Evolutionary conservation across 2,113 vertebrate genomes (phyloP).

Genomic region (Lichenostomus cassidix): DNA sequence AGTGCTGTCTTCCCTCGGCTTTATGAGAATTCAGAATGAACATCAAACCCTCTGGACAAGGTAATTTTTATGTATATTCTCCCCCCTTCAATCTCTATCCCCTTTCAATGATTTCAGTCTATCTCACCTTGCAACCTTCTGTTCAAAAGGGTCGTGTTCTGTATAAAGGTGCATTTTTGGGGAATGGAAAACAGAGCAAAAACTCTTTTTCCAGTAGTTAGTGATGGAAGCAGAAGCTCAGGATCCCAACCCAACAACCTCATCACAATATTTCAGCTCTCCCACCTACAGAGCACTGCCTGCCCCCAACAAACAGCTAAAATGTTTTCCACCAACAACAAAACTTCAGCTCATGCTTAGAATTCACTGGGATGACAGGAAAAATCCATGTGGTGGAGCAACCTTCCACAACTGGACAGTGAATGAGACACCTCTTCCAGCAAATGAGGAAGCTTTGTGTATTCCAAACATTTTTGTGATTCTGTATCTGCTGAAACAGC

Average conservation of each 20-base stretch:
- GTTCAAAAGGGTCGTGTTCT: rapidly evolving
- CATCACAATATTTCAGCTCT: background rate
- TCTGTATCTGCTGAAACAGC: background rate
- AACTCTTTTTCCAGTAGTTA: background rate
- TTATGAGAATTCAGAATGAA: background rate
- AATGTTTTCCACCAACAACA: background rate
- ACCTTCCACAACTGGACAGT: background rate
- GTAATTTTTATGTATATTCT: background rate
- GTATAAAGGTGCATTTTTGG: background rate
- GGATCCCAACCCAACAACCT: background rate
- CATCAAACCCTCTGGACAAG: background rate
- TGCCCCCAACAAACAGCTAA: background rate
- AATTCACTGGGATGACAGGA: background rate
- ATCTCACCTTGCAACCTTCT: background rate
- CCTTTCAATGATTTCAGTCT: background rate
- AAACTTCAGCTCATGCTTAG: background rate
- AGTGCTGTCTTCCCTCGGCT: background rate
- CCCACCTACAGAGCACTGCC: background rate
- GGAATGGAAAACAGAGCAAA: background rate
- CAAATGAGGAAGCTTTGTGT: background rate
- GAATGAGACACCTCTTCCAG: background rate
- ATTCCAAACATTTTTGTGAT: background rate
- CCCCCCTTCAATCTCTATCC: background rate
- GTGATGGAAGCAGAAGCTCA: background rate
- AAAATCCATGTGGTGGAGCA: background rate